Percentiles rank a stretch among this genome's conserved stretches.
Evolutionary conservation across 2,113 vertebrate genomes (phyloP).

Genomic region (Petrocephalus microphthalmus): DNA sequence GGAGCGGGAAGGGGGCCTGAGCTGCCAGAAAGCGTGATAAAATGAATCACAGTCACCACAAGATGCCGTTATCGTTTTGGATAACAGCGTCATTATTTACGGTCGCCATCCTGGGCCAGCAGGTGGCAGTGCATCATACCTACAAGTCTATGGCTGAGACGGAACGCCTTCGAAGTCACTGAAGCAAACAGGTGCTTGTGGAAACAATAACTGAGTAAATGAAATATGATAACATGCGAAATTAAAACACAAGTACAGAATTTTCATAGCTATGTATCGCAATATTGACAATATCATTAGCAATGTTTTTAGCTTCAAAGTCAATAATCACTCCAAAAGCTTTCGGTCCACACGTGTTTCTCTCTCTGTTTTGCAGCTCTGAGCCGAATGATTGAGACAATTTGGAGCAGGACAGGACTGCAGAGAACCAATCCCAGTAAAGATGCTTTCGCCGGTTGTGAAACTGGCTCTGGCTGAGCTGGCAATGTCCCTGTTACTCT

Average conservation of each 20-base stretch:
- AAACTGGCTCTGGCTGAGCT: constrained; percentile 37
- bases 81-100: neutral
- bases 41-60: neutral
- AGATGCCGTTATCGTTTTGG: neutral
- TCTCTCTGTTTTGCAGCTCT: constrained; percentile 8
- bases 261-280: neutral
- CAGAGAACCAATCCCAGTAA: constrained; percentile 42
- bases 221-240: neutral
- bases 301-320: neutral
- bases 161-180: too few relatives aligned
- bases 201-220: neutral
- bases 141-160: neutral
- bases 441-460: constrained; percentile 60
- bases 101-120: neutral
- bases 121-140: neutral
- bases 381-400: constrained; percentile 23
- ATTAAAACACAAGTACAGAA: neutral
- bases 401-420: constrained; percentile 23
- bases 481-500: constrained; percentile 60
- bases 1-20: neutral
- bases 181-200: neutral
- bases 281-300: neutral
- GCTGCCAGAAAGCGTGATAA: neutral
- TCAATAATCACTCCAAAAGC: neutral
- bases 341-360: neutral